Evolutionary conservation across 2,888 invertebrate species (phyloP), one percentile per base, ranked within the genome.

Genomic region (Zaprionus lineosus): DNA sequence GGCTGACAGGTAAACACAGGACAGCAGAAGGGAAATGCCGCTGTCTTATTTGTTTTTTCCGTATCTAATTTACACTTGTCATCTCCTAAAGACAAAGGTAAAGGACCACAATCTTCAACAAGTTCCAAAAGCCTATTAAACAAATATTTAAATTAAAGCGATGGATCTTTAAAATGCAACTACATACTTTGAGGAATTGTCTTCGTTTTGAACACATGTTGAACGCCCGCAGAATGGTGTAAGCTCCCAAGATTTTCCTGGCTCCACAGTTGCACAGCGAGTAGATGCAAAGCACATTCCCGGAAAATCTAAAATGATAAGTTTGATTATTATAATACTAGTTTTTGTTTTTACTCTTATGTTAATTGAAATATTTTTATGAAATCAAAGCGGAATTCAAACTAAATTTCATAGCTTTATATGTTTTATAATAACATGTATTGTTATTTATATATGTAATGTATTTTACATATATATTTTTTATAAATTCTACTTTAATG

Each of bases 261-360:
- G 95, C 88, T 96, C 96, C 46, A 96, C 94, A 8, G 96, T 97
- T 29, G 96, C 95, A 90, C 97, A 97, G 53, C 93, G 93, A 52
- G 97, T 97, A 3, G 96, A 96, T 0, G 97, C 97, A 91, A 97
- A 97, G 88, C 97, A 97, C 93, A 95, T 93, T 28, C 95, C 96
- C 39, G 97, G 97, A 92, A 97, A 97, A 90, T 97, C 97, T 89
- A 47, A 7, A 73, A 78, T 34, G 48, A 9, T 14, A 24, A 12
- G n/a, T 21, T 3, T 21, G 3, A 3, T 21, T 21, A 21, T 21
- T 21, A 21, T 7, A 21, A 21, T 3, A 21, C 21, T 21, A n/a
- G n/a, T n/a, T n/a, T n/a, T n/a, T n/a, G n/a, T n/a, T n/a, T n/a
- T n/a, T n/a, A n/a, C n/a, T n/a, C n/a, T n/a, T n/a, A n/a, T n/a